These are phyloP conservation scores for Octopus bimaculoides DNA, from an alignment of 1,140 invertebrate species.

Conservation along the genomic window DNA sequence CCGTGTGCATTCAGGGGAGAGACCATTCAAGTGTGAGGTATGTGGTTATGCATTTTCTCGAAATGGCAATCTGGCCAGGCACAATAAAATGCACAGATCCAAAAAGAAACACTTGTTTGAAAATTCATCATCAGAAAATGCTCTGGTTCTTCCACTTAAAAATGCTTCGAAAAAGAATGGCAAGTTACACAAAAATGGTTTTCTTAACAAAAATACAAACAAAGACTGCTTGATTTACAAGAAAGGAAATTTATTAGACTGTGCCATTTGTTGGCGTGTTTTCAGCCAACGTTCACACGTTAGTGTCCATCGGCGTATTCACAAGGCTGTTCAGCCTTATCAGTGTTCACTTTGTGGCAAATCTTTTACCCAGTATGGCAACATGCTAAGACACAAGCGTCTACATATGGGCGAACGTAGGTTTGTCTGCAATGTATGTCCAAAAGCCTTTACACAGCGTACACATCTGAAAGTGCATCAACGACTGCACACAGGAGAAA, in stretches of 20 bases:
- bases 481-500: constrained; percentile 42
- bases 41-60: constrained; percentile 27
- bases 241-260: too few species aligned
- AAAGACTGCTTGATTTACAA: too few species aligned
- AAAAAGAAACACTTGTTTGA: constrained; percentile 24
- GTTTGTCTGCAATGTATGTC: constrained; percentile 57
- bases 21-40: constrained; percentile 26
- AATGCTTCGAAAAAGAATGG: too few species aligned
- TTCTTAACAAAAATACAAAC: too few species aligned
- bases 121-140: constrained; percentile 16
- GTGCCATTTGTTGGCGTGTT: background rate
- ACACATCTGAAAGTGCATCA: constrained; percentile 56
- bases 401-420: constrained; percentile 29
- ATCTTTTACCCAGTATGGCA: constrained; percentile 72
- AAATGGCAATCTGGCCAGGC: constrained; percentile 14
- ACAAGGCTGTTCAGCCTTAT: constrained; percentile 34
- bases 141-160: too few species aligned
- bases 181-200: too few species aligned
- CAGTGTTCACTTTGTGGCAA: constrained; percentile 70
- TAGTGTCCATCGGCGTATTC: constrained; percentile 23
- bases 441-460: constrained; percentile 55
- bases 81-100: constrained; percentile 18
- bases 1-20: constrained; percentile 29
- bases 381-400: constrained; percentile 70
- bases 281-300: constrained; percentile 19